These are phyloP conservation scores for Botia almorhae DNA, from an alignment of 2,797 vertebrate species.

Conservation along the genomic window DNA sequence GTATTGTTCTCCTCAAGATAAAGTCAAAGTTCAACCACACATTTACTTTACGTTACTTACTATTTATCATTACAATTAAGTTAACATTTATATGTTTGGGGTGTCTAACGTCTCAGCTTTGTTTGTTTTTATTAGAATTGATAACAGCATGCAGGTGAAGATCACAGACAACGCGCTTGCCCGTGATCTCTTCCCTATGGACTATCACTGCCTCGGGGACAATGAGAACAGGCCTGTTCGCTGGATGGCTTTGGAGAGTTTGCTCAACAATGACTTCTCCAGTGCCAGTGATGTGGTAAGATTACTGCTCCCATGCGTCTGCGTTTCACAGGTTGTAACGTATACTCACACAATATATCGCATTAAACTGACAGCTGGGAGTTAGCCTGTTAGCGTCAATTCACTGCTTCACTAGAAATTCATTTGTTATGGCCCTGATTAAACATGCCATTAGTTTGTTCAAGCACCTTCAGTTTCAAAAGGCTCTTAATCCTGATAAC, in stretches of 20 bases:
- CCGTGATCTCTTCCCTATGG: constrained; percentile 97
- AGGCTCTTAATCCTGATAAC: background rate
- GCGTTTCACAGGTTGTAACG: too few relatives aligned
- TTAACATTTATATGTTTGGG: too few relatives aligned
- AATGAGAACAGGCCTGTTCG: constrained; percentile 97
- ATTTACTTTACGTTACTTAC: too few relatives aligned
- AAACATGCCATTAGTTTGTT: background rate
- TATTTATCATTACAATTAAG: too few relatives aligned
- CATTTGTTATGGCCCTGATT: background rate
- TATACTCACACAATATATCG: too few relatives aligned
- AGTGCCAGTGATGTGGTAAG: constrained; percentile 97
- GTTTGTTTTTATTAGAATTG: constrained; percentile 85
- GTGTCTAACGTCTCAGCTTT: too few relatives aligned
- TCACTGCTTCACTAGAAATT: background rate
- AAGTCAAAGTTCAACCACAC: too few relatives aligned
- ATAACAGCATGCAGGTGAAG: constrained; percentile 98
- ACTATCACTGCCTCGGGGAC: constrained; percentile 98
- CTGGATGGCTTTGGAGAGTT: constrained; percentile 98
- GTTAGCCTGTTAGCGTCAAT: too few relatives aligned
- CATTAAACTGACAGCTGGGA: too few relatives aligned
- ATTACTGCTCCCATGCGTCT: background rate
- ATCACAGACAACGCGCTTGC: constrained; percentile 97
- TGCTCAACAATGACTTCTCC: constrained; percentile 97
- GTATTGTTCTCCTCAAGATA: too few relatives aligned
- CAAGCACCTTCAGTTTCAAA: background rate